phyloP scores from a whole-genome alignment of 2,888 invertebrate species.

The Volucella bombylans region DNA sequence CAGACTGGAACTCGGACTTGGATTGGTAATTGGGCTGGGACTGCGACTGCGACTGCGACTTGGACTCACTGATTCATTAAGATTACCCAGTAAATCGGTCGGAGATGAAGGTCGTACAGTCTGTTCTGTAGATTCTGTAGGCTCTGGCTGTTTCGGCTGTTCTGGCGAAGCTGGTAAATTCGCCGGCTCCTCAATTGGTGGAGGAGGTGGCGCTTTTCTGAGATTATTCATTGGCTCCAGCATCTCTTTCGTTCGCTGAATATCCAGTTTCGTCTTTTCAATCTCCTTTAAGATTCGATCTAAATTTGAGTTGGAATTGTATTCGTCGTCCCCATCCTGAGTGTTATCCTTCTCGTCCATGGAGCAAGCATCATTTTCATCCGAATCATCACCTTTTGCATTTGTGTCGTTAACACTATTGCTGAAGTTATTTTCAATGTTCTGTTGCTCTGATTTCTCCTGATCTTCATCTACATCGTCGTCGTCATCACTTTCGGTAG shows the following conservation, averaged over 20 bases:
- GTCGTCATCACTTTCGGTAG: conserved; percentile 80
- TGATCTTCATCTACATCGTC: conserved; percentile 71
- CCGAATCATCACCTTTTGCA: conserved; percentile 75
- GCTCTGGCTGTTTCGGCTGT: too few species aligned
- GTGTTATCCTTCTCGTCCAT: conserved; percentile 51
- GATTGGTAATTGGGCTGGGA: too few species aligned
- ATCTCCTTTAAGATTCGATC: conserved; percentile 79
- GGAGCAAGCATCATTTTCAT: conserved; percentile 33
- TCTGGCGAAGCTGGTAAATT: neutral
- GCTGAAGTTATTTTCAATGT: conserved; percentile 74
- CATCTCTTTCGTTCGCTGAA: conserved; percentile 78
- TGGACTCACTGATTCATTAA: neutral
- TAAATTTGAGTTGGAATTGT: conserved; percentile 75
- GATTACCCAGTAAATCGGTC: too few species aligned
- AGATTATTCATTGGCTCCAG: conserved; percentile 60
- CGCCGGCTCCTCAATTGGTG: conserved; percentile 8
- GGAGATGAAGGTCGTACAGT: too few species aligned
- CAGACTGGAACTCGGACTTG: too few species aligned
- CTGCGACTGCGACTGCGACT: neutral
- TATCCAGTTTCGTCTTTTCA: conserved; percentile 80
- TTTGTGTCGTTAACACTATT: conserved; percentile 78
- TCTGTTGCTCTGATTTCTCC: conserved; percentile 36
- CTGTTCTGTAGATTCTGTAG: too few species aligned
- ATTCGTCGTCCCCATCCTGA: conserved; percentile 54
- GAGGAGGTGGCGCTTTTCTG: conserved; percentile 28